Evolutionary conservation across 2,113 vertebrate genomes (phyloP), one percentile per base, ranked within the genome.

Genomic region (Macquaria australasica): DNA sequence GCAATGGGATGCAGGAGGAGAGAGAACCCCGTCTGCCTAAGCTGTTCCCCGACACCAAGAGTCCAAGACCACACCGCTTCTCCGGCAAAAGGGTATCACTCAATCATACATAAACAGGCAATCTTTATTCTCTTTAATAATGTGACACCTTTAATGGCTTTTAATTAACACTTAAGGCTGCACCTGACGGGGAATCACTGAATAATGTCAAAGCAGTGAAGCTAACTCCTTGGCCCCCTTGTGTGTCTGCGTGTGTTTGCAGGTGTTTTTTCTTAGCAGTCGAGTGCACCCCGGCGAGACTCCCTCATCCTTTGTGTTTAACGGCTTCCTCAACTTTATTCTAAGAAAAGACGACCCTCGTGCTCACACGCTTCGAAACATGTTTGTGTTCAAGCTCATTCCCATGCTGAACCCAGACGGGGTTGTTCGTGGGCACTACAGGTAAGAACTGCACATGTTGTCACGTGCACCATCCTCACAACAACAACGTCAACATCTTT

Each of bases 331-430:
- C 83, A 97, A 97, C 86, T 99, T 99, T 89, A 98, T 99, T 89
- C 93, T 99, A 63, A 96, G 97, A 83, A 96, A 94, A 89, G 97
- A 99, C 8, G 98, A 99, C 67, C 98, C 98, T 0, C 97, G 98
- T 0, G 98, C 98, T 14, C 97, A 98, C 45, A 95, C 94, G 62
- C 96, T 99, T 28, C 94, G 98, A 15, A 96, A 96, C 51, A 97
- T 97, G 95, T 99, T 98, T 0, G 96, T 99, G 79, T 99, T 99
- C 90, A 99, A 99, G 84, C 97, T 99, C 84, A 96, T 99, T 70
- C 98, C 98, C 53, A 99, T 99, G 97, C 96, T 99, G 84, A 99
- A 99, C 92, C 98, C 98, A 0, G 98, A 99, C 0, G 98, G 98
- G 8, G 98, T 99, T 21, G 92, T 97, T 80, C 95, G 97, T 4